Evolutionary conservation across 2,888 invertebrate genomes (phyloP), one percentile per base, ranked within the genome.

Genomic region (Agrilus cyanescens): DNA sequence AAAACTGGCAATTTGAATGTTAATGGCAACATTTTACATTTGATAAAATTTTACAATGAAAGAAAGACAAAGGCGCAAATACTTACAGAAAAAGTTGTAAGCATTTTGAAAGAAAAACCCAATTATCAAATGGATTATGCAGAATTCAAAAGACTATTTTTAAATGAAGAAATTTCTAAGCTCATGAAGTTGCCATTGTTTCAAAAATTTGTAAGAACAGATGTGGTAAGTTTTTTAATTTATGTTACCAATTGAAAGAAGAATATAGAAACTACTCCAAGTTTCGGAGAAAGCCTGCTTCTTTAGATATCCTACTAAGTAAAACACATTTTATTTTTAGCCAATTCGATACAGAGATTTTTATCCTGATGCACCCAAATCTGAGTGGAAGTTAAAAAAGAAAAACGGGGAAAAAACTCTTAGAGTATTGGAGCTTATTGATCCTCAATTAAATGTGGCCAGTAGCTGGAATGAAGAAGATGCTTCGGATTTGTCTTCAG

Each of bases 21-120:
- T 37, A 63, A 62, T 30, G 70, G 71, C 0, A 70, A 69, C 43
- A 57, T 82, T 35, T 56, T 82, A n/a, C 79, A 78, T 52, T 58
- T 84, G 39, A 69, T 74, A 2, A 67, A 78, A 38, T 87, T 83
- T 60, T 79, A 70, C 56, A 66, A 68, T 1, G 70, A 73, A 47
- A 67, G 71, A 15, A 74, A 74, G 54, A 70, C 75, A 8, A 73
- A 72, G 52, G 65, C 71, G 34, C 63, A 72, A 20, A 56, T 68
- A 14, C 57, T 76, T 16, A 69, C 74, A 0, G 73, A 77, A 52
- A 64, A 70, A 48, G 67, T 80, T 30, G 67, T 76, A 2, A 66
- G 71, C 25, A 60, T 70, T 38, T 57, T 82, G 32, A 73, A 74
- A 47, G 65, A 65, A 2, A 71, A 72, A 46, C 73, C 76, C 0